Evolutionary conservation across 2,888 invertebrate genomes (phyloP).

Genomic region (Agonopterix heracliana): DNA sequence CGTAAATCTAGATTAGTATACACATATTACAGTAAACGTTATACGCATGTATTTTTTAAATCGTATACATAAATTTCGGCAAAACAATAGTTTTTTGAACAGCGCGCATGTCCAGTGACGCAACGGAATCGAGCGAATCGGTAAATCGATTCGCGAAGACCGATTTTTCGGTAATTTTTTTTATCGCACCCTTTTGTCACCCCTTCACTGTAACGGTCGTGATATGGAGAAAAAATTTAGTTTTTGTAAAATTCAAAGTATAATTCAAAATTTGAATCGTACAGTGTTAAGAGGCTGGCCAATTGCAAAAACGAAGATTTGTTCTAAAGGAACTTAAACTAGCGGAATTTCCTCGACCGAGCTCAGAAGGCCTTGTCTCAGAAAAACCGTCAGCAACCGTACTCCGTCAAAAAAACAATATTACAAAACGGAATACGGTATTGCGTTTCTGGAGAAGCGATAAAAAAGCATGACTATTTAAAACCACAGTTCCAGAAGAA

Average conservation of each 20-base stretch:
- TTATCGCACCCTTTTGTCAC: slow-evolving; percentile 61
- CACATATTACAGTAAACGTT: slow-evolving; percentile 75
- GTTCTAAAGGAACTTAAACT: slow-evolving; percentile 67
- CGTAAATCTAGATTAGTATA: slow-evolving; percentile 65
- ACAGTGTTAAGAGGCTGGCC: slow-evolving; percentile 76
- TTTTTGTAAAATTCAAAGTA: slow-evolving; percentile 30
- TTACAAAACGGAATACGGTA: slow-evolving; percentile 7
- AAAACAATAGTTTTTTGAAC: slow-evolving; percentile 55
- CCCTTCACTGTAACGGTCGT: slow-evolving; percentile 68
- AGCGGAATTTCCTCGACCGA: slow-evolving; percentile 44
- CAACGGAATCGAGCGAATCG: slow-evolving; percentile 14
- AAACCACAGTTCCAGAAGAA: background rate
- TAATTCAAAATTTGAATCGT: slow-evolving; percentile 49
- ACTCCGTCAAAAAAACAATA: slow-evolving; percentile 11
- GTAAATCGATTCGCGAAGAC: slow-evolving; percentile 4
- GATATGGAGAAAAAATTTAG: slow-evolving; percentile 18
- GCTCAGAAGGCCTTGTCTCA: slow-evolving; percentile 20
- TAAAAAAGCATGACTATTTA: background rate
- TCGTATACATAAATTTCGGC: slow-evolving; percentile 75
- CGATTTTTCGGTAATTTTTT: background rate
- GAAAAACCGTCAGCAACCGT: slow-evolving; percentile 33
- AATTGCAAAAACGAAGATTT: slow-evolving; percentile 78
- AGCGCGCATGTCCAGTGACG: slow-evolving; percentile 11
- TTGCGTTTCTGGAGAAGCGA: background rate
- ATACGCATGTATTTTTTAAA: slow-evolving; percentile 68